phyloP scores from a whole-genome alignment of 1,140 invertebrate species.

The Drosophila tropicalis region DNA sequence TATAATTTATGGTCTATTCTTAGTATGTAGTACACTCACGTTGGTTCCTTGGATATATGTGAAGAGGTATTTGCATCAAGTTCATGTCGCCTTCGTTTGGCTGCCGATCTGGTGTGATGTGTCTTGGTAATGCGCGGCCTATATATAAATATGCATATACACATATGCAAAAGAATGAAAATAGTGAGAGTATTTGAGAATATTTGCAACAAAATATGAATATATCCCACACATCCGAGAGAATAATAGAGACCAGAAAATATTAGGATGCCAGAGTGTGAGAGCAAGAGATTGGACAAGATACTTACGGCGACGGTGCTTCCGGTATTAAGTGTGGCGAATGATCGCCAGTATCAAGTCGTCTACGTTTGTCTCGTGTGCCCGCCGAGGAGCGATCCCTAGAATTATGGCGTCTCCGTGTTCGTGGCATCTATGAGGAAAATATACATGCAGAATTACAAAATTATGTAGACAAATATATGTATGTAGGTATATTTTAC shows the following conservation, averaged over 20 bases:
- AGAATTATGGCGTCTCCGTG: constrained; percentile 90
- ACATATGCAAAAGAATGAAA: constrained; percentile 26
- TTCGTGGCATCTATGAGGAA: constrained; percentile 88
- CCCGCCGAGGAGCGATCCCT: constrained; percentile 85
- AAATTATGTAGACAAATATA: constrained; percentile 5
- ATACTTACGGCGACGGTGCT: constrained; percentile 77
- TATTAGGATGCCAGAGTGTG: constrained; percentile 8
- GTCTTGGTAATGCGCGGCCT: constrained; percentile 76
- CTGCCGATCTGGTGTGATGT: constrained; percentile 84
- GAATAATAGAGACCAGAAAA: neutral
- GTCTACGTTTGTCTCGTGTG: constrained; percentile 85
- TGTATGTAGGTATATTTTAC: constrained; percentile 12
- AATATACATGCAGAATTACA: constrained; percentile 11
- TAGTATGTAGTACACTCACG: constrained; percentile 58
- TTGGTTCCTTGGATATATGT: constrained; percentile 82
- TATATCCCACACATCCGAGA: neutral
- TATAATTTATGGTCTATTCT: neutral
- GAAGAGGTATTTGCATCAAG: constrained; percentile 83
- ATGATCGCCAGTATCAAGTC: constrained; percentile 83
- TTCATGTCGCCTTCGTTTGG: constrained; percentile 84
- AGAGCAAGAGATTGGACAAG: constrained; percentile 18
- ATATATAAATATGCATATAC: constrained; percentile 43
- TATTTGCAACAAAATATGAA: constrained; percentile 17
- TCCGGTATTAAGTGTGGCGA: constrained; percentile 69
- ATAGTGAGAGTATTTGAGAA: constrained; percentile 27